Conservation (phyloP, 1,140 invertebrate species). For the Cepaea nemoralis region DNA sequence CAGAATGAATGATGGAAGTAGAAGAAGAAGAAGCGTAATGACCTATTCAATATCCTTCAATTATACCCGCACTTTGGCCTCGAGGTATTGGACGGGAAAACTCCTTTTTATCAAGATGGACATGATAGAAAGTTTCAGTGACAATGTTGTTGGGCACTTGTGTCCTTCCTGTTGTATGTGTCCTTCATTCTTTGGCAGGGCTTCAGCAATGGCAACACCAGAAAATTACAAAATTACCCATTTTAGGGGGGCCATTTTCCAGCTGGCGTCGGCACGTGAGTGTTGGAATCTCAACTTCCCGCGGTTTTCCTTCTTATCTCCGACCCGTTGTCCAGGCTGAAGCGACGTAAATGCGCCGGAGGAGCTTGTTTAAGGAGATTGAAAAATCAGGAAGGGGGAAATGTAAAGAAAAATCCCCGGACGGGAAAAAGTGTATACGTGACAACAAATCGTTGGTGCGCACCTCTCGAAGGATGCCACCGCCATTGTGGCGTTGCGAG, state of each 20-base stretch:
- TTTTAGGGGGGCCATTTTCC: background rate
- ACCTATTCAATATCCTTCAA: background rate
- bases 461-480: background rate
- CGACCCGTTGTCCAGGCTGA: background rate
- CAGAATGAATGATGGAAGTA: background rate
- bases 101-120: background rate
- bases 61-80: background rate
- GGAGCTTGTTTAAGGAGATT: conserved; percentile 33
- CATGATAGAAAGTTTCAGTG: background rate
- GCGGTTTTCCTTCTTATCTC: background rate
- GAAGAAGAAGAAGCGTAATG: background rate
- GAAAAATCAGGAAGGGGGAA: background rate
- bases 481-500: background rate
- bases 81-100: background rate
- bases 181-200: background rate
- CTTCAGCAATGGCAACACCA: conserved; percentile 8
- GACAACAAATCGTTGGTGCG: conserved; percentile 28
- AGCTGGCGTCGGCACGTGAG: background rate
- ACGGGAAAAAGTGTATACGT: background rate
- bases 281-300: background rate
- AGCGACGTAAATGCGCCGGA: background rate
- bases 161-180: background rate
- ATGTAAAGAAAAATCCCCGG: background rate
- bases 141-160: conserved; percentile 19
- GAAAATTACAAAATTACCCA: conserved; percentile 37